Base-by-base conservation (phyloP, 35 echinoderm and acorn worm species). In the Heliocidaris tuberculata region DNA sequence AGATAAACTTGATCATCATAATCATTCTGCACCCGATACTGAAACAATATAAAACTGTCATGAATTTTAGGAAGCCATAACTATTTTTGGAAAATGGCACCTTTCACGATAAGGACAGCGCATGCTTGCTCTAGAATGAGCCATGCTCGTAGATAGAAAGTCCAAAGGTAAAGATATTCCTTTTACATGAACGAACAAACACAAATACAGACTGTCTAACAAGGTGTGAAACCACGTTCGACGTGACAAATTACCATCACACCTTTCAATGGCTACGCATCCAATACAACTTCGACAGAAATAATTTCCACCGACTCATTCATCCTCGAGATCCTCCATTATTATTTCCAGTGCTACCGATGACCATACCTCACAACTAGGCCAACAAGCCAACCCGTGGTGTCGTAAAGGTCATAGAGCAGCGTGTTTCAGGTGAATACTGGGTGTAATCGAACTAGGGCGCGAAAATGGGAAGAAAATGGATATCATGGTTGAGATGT, bases 181-280 rank as follows among this genome's bases (percentile, higher is more conserved):
- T 78, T 78, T 78, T n/a, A 78, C 15, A 7, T n/a, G 65, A 78
- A 78, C 17, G 65, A n/a, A 78, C 21, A 78, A 78, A 24, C 65
- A 71, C 65, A 78, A 78, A 78, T 19, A 78, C 65, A 78, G 65
- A 78, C 65, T 78, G 65, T 78, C 65, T 78, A 78, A 78, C 21
- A 78, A 78, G 65, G 65, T 78, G 65, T 78, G 65, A 78, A 78
- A 78, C 65, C 65, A 78, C 65, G 65, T 78, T 78, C 65, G 65
- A n/a, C 65, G 27, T 78, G 65, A 78, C 65, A 78, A 78, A 78
- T 78, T 78, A 78, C 27, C 27, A 78, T 78, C 65, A 78, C 65
- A 78, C 65, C 65, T 78, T 78, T 78, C 65, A n/a, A 78, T 78
- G 21, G 27, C 65, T 24, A 78, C 35, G 35, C 35, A 42, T 42